Evolutionary conservation across 2,113 vertebrate genomes (phyloP).

Genomic region (Erythrocercus mccallii): DNA sequence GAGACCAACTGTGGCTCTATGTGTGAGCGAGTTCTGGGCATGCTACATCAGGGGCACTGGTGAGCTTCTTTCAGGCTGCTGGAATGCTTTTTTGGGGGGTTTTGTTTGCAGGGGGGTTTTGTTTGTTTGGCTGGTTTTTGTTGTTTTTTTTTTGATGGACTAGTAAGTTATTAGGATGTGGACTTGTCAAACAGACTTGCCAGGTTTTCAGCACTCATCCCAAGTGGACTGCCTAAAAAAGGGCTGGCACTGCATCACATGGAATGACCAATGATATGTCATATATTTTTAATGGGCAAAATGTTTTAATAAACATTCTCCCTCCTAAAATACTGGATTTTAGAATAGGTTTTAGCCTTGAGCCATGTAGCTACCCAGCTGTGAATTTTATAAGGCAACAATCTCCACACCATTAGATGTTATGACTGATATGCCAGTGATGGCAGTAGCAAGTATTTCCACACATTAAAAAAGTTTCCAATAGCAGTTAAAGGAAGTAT

Average conservation of each 20-base stretch:
- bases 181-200: slow-evolving; percentile 61
- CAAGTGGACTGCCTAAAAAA: slow-evolving; percentile 65
- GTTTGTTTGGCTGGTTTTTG: neutral
- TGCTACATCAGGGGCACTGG: neutral
- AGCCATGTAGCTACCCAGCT: slow-evolving; percentile 83
- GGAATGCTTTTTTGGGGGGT: slow-evolving; percentile 16
- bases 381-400: slow-evolving; percentile 81
- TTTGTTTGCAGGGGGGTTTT: neutral
- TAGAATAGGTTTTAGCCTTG: slow-evolving; percentile 80
- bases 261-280: slow-evolving; percentile 75
- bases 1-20: slow-evolving; percentile 16
- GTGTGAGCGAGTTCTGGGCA: slow-evolving; percentile 16
- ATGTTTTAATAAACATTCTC: slow-evolving; percentile 81
- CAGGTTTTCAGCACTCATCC: slow-evolving; percentile 69
- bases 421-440: slow-evolving; percentile 67
- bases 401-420: slow-evolving; percentile 80
- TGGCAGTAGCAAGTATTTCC: slow-evolving; percentile 57
- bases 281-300: slow-evolving; percentile 83
- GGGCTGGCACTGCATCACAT: slow-evolving; percentile 76
- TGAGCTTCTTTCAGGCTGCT: slow-evolving; percentile 59
- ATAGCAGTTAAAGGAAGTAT: slow-evolving; percentile 36
- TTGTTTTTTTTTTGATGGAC: slow-evolving; percentile 43
- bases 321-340: slow-evolving; percentile 74
- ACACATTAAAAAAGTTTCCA: slow-evolving; percentile 62
- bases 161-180: slow-evolving; percentile 52